These are phyloP conservation scores for Camelus bactrianus DNA, from an alignment of 2,113 vertebrate species.

Conservation along the genomic window DNA sequence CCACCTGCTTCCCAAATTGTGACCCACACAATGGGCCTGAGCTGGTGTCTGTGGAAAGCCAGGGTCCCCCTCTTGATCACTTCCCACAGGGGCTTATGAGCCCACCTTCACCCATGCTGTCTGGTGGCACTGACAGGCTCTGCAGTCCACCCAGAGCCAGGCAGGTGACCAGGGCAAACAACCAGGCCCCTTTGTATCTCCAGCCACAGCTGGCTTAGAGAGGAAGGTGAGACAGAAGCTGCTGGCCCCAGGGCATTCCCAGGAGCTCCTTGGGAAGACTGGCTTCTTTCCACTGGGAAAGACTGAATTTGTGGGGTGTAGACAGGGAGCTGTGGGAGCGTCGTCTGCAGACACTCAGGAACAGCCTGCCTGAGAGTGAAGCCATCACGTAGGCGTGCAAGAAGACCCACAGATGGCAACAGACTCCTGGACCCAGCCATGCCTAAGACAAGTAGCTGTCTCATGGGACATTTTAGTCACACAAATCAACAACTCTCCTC, in stretches of 20 bases:
- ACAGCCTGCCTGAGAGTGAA: neutral
- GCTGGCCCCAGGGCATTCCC: neutral
- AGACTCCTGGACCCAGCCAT: neutral
- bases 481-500: neutral
- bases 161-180: neutral
- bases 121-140: neutral
- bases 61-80: neutral
- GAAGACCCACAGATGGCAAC: neutral
- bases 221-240: neutral
- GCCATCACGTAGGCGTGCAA: neutral
- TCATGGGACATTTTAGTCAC: neutral
- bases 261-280: neutral
- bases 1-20: neutral
- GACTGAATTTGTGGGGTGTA: neutral
- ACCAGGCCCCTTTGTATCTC: neutral
- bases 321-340: neutral
- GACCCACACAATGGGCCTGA: neutral
- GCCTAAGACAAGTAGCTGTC: neutral
- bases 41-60: neutral
- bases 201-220: neutral
- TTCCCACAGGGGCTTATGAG: neutral
- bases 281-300: neutral
- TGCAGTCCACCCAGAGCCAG: neutral
- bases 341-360: neutral
- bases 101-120: fast-evolving